Conservation (phyloP, 2,113 vertebrate genomes). For the Phoxinus phoxinus region DNA sequence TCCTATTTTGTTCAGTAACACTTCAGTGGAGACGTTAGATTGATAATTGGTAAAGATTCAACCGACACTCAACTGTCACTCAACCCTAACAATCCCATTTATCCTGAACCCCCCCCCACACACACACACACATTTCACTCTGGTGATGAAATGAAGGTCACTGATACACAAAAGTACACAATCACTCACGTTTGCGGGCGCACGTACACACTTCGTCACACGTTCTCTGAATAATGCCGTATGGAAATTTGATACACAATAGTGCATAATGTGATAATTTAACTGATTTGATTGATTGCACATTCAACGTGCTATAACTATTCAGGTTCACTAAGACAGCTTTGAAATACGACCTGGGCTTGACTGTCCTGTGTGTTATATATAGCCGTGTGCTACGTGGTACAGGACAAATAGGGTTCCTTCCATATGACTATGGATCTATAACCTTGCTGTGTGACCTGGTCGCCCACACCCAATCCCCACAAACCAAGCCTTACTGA, state of each 20-base stretch:
- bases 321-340: not conserved
- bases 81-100: constrained; percentile 40
- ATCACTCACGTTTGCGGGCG: not conserved
- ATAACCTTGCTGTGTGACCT: constrained; percentile 25
- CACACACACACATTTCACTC: not conserved
- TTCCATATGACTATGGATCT: constrained; percentile 44
- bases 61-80: constrained; percentile 16
- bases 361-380: constrained; percentile 45
- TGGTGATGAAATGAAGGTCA: constrained; percentile 37
- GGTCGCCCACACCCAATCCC: not conserved
- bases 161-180: not conserved
- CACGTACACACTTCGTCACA: not conserved
- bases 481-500: constrained; percentile 34
- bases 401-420: constrained; percentile 48
- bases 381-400: constrained; percentile 34
- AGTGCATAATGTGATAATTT: not conserved
- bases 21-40: constrained; percentile 54
- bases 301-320: not conserved
- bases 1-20: constrained; percentile 52
- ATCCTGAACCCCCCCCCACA: not conserved
- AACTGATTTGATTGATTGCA: not conserved
- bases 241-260: not conserved
- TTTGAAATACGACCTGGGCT: constrained; percentile 36
- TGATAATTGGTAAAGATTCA: constrained; percentile 55
- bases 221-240: not conserved